Evolutionary conservation across 2,113 vertebrate species (phyloP), one percentile per base, ranked within the genome.

Genomic region (Protobothrops mucrosquamatus): DNA sequence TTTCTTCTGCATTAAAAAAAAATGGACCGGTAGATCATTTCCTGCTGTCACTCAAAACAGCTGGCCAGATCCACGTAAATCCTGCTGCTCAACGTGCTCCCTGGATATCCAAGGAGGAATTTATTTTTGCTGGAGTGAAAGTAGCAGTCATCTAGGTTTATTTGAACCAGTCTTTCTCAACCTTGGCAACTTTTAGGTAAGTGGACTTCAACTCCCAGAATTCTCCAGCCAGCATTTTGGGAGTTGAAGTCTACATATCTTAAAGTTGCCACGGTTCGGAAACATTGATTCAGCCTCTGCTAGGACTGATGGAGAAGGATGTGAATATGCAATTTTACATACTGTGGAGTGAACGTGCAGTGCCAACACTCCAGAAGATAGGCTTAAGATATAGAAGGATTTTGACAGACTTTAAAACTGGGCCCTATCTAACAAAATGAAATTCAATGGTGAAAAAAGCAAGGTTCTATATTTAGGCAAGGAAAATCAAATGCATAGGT

Each of bases 1-100:
- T 91, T 54, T 93, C 92, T 93, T 93, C 92, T 74, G 87, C 7
- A 6, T 94, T 81, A 22, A 94, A 94, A 95, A n/a, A 95, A 95
- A 57, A 81, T 95, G 96, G 96, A 96, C 96, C 94, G 94, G 52
- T 1, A 22, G 94, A 91, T 89, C 59, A 96, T 95, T 96, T 87
- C 89, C 95, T 93, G 88, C 91, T 0, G 0, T 94, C 0, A 0
- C 81, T 95, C 94, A 94, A 88, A 85, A 85, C 92, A 0, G 0
- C 86, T 92, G 87, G 91, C 69, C 87, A 69, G 15, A 0, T 86
- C 94, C 92, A 39, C 87, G 26, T 90, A 54, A 48, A n/a, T 4
- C n/a, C 4, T 46, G 43, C 88, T 91, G 20, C 4, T 23, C 6
- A 92, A 52, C 85, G 0, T 29, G 0, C 69, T 34, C 48, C 20